Conservation (phyloP, 2,888 invertebrate genomes). For the Troides oblongomaculatus region DNA sequence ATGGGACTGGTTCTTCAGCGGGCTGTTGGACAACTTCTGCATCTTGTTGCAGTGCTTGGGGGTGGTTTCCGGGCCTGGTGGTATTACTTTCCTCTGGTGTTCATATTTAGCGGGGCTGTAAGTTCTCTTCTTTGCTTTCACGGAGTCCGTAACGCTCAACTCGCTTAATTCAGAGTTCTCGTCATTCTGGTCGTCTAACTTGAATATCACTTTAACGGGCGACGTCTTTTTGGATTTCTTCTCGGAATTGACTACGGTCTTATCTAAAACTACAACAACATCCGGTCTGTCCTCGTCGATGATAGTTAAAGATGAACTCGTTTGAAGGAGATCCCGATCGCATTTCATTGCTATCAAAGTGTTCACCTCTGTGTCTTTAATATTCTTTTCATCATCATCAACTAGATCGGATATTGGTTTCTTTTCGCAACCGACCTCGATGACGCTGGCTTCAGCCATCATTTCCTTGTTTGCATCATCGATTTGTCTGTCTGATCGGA, state of each 20-base stretch:
- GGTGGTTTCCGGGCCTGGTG: slow-evolving; percentile 44
- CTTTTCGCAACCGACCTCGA: slow-evolving; percentile 39
- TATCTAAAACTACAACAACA: slow-evolving; percentile 36
- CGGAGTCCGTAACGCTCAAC: slow-evolving; percentile 37
- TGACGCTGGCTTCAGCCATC: slow-evolving; percentile 32
- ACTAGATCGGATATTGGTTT: slow-evolving; percentile 36
- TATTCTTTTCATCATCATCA: slow-evolving; percentile 37
- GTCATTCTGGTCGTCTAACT: slow-evolving; percentile 34
- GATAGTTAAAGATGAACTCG: slow-evolving; percentile 58
- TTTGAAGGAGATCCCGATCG: slow-evolving; percentile 54
- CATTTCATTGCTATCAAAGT: slow-evolving; percentile 63
- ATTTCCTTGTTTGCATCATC: slow-evolving; percentile 11
- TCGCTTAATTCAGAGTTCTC: slow-evolving; percentile 41
- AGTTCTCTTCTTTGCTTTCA: slow-evolving; percentile 51
- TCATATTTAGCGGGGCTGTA: slow-evolving; percentile 45
- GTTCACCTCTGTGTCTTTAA: slow-evolving; percentile 53
- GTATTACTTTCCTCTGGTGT: slow-evolving; percentile 32
- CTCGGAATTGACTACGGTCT: slow-evolving; percentile 12
- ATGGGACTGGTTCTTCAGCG: slow-evolving; percentile 19
- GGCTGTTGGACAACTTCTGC: slow-evolving; percentile 50
- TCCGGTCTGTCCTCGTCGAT: slow-evolving; percentile 52
- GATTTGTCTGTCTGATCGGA: not conserved
- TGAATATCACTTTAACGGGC: slow-evolving; percentile 44
- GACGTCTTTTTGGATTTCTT: slow-evolving; percentile 31
- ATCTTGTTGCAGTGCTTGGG: slow-evolving; percentile 60